Conservation (phyloP, 2,113 vertebrate genomes). For the Aegotheles bennettii region DNA sequence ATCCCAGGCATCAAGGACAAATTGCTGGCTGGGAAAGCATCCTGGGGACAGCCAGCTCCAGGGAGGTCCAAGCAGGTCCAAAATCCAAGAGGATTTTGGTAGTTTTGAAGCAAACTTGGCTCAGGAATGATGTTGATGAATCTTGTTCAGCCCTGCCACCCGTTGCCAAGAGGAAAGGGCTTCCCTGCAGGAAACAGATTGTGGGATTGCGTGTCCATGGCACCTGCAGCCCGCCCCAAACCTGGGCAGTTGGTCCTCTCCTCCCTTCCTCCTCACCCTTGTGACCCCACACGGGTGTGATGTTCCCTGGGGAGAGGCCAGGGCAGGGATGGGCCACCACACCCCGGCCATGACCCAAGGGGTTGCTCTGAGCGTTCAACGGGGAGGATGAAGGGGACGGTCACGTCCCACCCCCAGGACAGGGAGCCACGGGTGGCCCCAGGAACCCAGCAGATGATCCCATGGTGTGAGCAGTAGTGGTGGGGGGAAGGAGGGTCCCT, state of each 20-base stretch:
- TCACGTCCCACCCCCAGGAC: rapidly evolving
- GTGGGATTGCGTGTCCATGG: not conserved
- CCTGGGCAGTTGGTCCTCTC: not conserved
- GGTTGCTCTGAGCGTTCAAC: not conserved
- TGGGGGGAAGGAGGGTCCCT: not conserved
- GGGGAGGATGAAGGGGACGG: too few relatives aligned
- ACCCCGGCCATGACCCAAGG: rapidly evolving
- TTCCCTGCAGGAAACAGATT: conserved; percentile 15
- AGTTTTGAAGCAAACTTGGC: not conserved
- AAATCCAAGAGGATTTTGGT: not conserved
- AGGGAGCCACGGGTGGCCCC: not conserved
- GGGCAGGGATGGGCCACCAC: rapidly evolving
- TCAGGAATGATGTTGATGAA: not conserved
- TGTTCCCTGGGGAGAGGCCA: not conserved
- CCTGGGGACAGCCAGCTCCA: not conserved
- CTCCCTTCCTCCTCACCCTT: not conserved
- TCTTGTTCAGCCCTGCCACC: not conserved
- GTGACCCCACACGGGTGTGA: rapidly evolving
- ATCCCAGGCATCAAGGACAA: not conserved
- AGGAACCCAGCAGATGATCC: not conserved
- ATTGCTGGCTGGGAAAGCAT: not conserved
- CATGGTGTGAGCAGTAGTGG: rapidly evolving
- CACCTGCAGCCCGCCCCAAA: not conserved
- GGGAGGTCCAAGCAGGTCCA: too few relatives aligned
- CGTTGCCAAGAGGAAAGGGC: not conserved